Percentiles rank a stretch among this genome's conserved stretches.
phyloP scores from a whole-genome alignment of 1,140 invertebrate genomes.

The Medauroidea extradentata region DNA sequence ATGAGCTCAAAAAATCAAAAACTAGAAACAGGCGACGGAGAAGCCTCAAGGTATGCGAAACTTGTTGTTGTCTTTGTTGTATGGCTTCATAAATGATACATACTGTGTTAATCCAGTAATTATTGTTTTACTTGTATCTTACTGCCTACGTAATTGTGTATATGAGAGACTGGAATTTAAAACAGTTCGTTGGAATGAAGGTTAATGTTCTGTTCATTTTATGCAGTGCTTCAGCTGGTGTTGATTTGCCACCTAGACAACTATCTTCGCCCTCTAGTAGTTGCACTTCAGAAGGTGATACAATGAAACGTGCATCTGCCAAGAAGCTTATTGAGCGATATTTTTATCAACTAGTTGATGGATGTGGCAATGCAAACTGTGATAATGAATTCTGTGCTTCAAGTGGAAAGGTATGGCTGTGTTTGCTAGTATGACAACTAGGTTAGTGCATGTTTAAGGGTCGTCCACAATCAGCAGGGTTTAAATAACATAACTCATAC shows the following conservation, averaged over 20 bases:
- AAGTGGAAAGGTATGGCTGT: constrained; percentile 76
- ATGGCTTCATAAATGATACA: too few relatives aligned
- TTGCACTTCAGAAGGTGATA: constrained; percentile 18
- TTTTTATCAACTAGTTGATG: constrained; percentile 87
- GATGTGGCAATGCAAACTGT: constrained; percentile 82
- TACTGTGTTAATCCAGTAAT: too few relatives aligned
- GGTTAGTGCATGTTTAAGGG: too few relatives aligned
- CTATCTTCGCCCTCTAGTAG: not conserved
- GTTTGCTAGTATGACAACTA: too few relatives aligned
- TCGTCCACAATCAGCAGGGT: too few relatives aligned
- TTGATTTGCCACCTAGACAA: not conserved
- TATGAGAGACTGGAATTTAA: not conserved
- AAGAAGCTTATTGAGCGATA: constrained; percentile 86
- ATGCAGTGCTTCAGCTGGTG: constrained; percentile 2
- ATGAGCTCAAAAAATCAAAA: constrained; percentile 27
- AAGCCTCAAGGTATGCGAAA: constrained; percentile 21
- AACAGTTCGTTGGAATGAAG: too few relatives aligned
- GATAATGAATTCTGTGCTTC: constrained; percentile 84
- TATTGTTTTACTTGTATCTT: too few relatives aligned
- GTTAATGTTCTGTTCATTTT: too few relatives aligned
- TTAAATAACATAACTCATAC: too few relatives aligned
- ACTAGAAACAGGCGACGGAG: constrained; percentile 18
- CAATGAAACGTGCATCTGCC: constrained; percentile 81
- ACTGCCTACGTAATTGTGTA: not conserved
- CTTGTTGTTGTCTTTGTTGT: not conserved